Conservation (phyloP, 2,797 vertebrate genomes). For the Rhincodon typus region DNA sequence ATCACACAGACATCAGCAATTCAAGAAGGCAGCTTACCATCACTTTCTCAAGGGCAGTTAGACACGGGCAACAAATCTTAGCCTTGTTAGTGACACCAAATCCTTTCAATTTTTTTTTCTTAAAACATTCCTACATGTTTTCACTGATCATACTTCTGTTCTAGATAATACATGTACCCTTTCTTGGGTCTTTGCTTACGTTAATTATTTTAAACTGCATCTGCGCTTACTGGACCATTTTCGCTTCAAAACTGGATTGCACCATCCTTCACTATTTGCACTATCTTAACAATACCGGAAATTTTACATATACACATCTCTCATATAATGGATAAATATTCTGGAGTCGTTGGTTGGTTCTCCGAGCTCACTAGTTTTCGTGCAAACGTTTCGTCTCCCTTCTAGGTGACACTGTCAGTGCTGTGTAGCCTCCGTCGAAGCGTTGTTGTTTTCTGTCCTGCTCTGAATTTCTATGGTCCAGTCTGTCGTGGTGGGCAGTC, state of each 20-base stretch:
- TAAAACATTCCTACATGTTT: background rate
- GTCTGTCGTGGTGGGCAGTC: too few relatives aligned
- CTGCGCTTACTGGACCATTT: background rate
- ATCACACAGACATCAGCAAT: background rate
- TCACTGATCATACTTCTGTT: background rate
- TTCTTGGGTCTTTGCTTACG: background rate
- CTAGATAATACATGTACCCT: background rate
- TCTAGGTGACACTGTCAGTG: too few relatives aligned
- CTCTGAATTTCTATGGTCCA: too few relatives aligned
- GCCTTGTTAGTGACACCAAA: background rate
- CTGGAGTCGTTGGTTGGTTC: too few relatives aligned
- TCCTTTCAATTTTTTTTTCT: background rate
- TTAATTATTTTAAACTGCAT: constrained; percentile 7
- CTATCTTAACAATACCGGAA: background rate
- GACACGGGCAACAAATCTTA: background rate
- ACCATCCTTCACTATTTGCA: background rate
- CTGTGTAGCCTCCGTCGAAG: too few relatives aligned
- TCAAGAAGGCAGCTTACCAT: background rate
- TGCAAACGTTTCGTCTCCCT: too few relatives aligned
- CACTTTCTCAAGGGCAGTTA: background rate
- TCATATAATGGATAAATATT: background rate
- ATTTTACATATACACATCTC: background rate
- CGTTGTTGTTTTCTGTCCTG: too few relatives aligned
- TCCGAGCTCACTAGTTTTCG: too few relatives aligned
- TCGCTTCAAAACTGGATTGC: background rate